Percentiles rank a stretch among this genome's conserved stretches.
Evolutionary conservation across 2,888 invertebrate species (phyloP).

Genomic region (Automeris io): DNA sequence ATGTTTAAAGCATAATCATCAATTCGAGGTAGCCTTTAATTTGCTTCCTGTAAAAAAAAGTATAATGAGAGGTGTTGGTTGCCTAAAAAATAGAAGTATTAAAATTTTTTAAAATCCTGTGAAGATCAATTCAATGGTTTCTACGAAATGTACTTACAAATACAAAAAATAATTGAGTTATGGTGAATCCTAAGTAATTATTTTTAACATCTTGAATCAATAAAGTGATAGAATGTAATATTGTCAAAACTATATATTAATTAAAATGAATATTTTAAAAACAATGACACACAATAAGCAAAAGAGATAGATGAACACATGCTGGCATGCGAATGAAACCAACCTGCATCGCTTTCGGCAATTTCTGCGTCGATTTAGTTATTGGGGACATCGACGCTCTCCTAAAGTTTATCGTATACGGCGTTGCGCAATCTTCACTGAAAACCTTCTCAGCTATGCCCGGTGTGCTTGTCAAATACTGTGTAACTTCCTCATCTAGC

Average conservation of each 20-base stretch:
- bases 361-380: slow-evolving; percentile 89
- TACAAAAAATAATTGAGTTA: too few relatives aligned
- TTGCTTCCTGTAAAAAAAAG: too few relatives aligned
- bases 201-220: not conserved
- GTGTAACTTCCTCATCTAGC: slow-evolving; percentile 27
- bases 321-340: slow-evolving; percentile 27
- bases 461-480: slow-evolving; percentile 68
- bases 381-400: slow-evolving; percentile 92
- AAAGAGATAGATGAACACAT: slow-evolving; percentile 15
- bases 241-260: not conserved
- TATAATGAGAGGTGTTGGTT: too few relatives aligned
- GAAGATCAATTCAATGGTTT: too few relatives aligned
- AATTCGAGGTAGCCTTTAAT: too few relatives aligned
- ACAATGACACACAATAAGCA: slow-evolving; percentile 10
- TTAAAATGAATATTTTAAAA: slow-evolving; percentile 12
- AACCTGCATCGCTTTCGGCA: slow-evolving; percentile 94
- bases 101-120: too few relatives aligned
- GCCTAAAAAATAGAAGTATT: too few relatives aligned
- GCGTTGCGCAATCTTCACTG: slow-evolving; percentile 54
- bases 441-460: slow-evolving; percentile 42
- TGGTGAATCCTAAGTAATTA: too few relatives aligned
- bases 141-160: too few relatives aligned
- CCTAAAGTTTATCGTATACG: slow-evolving; percentile 65
- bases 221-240: not conserved
- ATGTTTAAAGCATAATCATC: too few relatives aligned